Percentiles rank a stretch among this genome's conserved stretches.
Conservation (phyloP, 2,113 vertebrate genomes). For the Lepus europaeus region DNA sequence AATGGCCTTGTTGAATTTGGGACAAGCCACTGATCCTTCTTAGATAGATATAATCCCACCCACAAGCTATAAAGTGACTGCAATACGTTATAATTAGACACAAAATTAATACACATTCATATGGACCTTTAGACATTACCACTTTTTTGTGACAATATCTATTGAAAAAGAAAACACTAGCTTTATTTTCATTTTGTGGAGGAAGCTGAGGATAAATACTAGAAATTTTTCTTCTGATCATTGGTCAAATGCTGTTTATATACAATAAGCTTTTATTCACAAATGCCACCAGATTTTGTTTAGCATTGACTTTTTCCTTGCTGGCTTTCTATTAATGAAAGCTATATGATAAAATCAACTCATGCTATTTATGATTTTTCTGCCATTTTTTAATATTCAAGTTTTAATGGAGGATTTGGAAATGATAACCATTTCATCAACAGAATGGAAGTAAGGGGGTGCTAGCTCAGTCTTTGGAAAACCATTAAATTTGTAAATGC, state of each 20-base stretch:
- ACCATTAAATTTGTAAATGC: neutral
- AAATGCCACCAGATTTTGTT: neutral
- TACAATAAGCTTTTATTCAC: neutral
- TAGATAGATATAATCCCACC: neutral
- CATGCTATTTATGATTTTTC: neutral
- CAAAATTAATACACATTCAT: neutral
- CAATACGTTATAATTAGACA: conserved; percentile 14
- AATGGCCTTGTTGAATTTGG: conserved; percentile 16
- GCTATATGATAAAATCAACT: neutral
- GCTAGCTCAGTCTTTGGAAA: neutral
- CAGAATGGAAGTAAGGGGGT: neutral
- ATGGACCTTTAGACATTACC: neutral
- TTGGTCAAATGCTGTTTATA: neutral
- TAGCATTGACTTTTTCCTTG: neutral
- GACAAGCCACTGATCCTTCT: neutral
- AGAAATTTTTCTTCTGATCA: neutral
- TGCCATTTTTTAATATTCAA: neutral
- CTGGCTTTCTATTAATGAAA: neutral
- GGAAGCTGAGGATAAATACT: neutral
- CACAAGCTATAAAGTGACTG: neutral
- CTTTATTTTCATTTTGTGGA: conserved; percentile 1
- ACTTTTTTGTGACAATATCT: neutral
- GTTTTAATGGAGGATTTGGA: neutral
- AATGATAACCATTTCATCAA: neutral
- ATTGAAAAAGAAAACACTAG: neutral